phyloP scores from a whole-genome alignment of 64 coral and sea anemone species.

The Montipora cactus region DNA sequence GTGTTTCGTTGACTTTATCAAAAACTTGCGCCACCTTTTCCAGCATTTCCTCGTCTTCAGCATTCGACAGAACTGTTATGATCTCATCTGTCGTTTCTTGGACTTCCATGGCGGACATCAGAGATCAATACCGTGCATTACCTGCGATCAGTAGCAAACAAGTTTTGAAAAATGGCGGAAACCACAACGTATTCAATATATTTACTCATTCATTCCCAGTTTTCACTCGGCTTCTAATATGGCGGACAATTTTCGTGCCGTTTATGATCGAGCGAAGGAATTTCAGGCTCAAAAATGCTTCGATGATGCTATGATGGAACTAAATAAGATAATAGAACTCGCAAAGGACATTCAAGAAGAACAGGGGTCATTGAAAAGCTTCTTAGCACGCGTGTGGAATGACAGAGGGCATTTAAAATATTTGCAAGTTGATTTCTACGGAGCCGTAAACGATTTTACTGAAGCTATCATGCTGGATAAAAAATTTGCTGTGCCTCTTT shows the following conservation, averaged over 20 bases:
- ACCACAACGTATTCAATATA: background rate
- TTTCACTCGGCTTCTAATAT: slow-evolving; percentile 2
- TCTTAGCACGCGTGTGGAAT: slow-evolving; percentile 49
- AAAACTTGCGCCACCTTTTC: slow-evolving; percentile 40
- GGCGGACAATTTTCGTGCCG: background rate
- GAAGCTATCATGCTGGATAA: slow-evolving; percentile 54
- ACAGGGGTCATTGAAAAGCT: background rate
- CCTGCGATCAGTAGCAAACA: background rate
- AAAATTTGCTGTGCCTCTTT: slow-evolving; percentile 44
- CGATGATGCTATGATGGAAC: background rate
- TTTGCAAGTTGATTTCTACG: slow-evolving; percentile 63
- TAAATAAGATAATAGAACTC: background rate
- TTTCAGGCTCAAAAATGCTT: slow-evolving; percentile 12
- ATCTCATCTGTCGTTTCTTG: slow-evolving; percentile 65
- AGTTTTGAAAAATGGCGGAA: slow-evolving; percentile 29
- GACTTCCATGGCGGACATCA: slow-evolving; percentile 53
- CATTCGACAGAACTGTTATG: slow-evolving; percentile 83
- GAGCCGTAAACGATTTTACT: slow-evolving; percentile 38
- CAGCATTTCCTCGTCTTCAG: slow-evolving; percentile 85
- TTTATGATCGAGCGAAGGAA: slow-evolving; percentile 16
- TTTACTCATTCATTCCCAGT: background rate
- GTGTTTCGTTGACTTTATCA: slow-evolving; percentile 12
- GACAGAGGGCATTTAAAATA: slow-evolving; percentile 61
- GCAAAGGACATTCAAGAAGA: background rate
- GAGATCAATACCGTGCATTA: background rate